Evolutionary conservation across 1,140 invertebrate species (phyloP).

Genomic region (Drosophila sp.): DNA sequence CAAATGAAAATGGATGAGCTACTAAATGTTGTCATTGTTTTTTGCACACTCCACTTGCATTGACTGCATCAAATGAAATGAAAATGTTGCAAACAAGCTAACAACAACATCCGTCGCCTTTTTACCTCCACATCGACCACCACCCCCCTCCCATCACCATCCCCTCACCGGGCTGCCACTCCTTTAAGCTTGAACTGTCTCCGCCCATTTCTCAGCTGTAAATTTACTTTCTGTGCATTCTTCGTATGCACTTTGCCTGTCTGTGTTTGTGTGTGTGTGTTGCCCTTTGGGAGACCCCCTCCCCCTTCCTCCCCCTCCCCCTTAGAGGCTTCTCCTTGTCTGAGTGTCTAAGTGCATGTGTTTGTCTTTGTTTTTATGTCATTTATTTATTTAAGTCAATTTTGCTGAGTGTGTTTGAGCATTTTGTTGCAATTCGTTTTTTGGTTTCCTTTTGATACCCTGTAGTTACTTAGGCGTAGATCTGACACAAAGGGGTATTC

Average conservation of each 20-base stretch:
- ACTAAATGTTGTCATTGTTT: slow-evolving; percentile 74
- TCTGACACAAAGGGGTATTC: too few species aligned
- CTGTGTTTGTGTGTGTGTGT: slow-evolving; percentile 15
- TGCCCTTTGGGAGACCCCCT: not conserved
- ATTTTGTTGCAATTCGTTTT: slow-evolving; percentile 80
- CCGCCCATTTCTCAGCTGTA: slow-evolving; percentile 37
- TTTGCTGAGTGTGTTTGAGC: slow-evolving; percentile 80
- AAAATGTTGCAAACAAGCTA: slow-evolving; percentile 76
- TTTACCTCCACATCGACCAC: too few species aligned
- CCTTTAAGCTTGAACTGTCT: not conserved
- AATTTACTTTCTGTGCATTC: slow-evolving; percentile 54
- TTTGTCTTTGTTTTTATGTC: slow-evolving; percentile 79
- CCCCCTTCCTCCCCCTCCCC: slow-evolving; percentile 2
- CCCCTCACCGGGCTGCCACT: slow-evolving; percentile 4
- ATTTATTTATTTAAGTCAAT: slow-evolving; percentile 83
- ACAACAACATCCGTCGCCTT: slow-evolving; percentile 23
- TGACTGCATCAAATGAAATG: slow-evolving; percentile 71
- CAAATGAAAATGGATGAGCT: slow-evolving; percentile 82
- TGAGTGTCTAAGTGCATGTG: slow-evolving; percentile 51
- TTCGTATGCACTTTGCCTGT: slow-evolving; percentile 8
- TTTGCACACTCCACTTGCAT: slow-evolving; percentile 35
- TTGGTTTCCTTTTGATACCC: slow-evolving; percentile 37
- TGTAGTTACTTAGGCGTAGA: too few species aligned
- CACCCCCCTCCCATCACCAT: too few species aligned
- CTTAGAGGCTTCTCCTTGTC: not conserved